A percentile compares a stretch with the other conserved stretches of the same genome.
phyloP scores from a whole-genome alignment of 2,888 invertebrate species.

The Sepioteuthis lessoniana region DNA sequence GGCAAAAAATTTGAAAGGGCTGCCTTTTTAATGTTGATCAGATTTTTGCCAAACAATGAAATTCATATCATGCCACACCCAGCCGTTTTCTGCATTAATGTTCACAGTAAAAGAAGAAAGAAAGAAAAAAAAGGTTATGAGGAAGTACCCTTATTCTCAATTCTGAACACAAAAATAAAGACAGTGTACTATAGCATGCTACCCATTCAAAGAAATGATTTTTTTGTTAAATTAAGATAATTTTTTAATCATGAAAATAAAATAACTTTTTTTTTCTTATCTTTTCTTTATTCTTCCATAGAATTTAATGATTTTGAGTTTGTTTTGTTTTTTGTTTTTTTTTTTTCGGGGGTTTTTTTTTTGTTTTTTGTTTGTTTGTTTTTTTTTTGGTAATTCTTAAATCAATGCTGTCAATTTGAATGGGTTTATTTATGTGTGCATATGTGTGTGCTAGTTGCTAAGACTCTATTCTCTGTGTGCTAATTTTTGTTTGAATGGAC shows the following conservation, averaged over 20 bases:
- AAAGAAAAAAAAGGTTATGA: background rate
- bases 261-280: too few relatives aligned
- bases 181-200: background rate
- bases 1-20: background rate
- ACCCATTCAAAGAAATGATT: background rate
- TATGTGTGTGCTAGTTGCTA: too few relatives aligned
- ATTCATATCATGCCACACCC: conserved; percentile 33
- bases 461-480: background rate
- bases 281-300: background rate
- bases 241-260: conserved; percentile 14
- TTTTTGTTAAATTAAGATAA: background rate
- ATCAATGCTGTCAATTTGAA: background rate
- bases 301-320: background rate
- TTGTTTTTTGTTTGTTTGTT: too few relatives aligned
- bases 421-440: background rate
- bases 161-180: background rate
- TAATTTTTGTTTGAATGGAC: background rate
- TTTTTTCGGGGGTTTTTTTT: too few relatives aligned
- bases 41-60: conserved; percentile 10
- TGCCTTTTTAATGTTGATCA: conserved; percentile 25
- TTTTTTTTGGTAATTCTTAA: background rate
- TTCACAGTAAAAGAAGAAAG: background rate
- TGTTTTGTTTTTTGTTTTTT: too few relatives aligned
- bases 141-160: background rate
- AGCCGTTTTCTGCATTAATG: conserved; percentile 6